Conservation (phyloP, 2,113 vertebrate species). For the Nesospiza acunhae region DNA sequence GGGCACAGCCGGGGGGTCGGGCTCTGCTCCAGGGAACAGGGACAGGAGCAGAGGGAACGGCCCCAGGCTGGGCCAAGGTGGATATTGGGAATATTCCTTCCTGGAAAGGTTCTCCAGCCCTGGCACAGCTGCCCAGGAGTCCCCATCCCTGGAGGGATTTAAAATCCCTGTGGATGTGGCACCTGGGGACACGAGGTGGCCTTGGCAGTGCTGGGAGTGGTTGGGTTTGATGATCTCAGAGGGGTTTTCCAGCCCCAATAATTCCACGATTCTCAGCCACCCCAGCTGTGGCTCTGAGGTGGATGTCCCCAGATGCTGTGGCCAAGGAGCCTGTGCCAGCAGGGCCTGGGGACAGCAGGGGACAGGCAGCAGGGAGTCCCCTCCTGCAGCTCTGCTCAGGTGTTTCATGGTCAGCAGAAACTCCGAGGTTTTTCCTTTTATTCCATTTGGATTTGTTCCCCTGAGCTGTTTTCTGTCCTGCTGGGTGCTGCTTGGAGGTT, state of each 20-base stretch:
- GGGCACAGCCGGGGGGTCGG: not conserved
- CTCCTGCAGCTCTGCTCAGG: fast-evolving
- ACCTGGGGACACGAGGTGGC: not conserved
- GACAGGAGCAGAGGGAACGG: not conserved
- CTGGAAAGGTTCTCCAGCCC: fast-evolving
- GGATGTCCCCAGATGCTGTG: fast-evolving
- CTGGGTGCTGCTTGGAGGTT: fast-evolving
- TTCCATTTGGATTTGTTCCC: not conserved
- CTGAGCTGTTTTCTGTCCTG: fast-evolving
- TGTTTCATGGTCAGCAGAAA: fast-evolving
- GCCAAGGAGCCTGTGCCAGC: not conserved
- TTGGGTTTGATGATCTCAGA: not conserved
- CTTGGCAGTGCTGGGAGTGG: not conserved
- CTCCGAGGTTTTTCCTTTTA: fast-evolving
- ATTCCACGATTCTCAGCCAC: fast-evolving
- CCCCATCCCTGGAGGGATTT: not conserved
- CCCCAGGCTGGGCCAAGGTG: not conserved
- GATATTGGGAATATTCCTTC: too few species aligned
- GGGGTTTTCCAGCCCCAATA: not conserved
- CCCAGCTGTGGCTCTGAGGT: fast-evolving
- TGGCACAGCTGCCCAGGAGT: not conserved
- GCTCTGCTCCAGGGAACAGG: not conserved
- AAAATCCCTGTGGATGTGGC: not conserved
- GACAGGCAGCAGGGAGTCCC: fast-evolving
- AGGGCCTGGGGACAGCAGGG: not conserved